Evolutionary conservation across 1,140 invertebrate species (phyloP), one percentile per base, ranked within the genome.

Genomic region (Trichogramma pretiosum): DNA sequence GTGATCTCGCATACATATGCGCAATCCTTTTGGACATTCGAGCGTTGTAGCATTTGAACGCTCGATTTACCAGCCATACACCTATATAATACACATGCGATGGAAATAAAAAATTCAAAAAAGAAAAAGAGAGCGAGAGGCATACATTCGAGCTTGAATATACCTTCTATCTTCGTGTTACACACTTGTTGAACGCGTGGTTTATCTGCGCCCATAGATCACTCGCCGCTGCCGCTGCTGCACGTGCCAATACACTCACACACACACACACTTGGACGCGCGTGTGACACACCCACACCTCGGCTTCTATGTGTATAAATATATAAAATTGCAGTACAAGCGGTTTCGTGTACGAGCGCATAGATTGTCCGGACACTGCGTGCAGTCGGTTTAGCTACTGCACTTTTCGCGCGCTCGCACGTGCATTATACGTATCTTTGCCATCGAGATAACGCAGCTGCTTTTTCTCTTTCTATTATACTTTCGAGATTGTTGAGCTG

Each of bases 141-240:
- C 51, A 24, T 33, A 3, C 13, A 23, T 17, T 39, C 30, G 39
- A 23, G 33, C 26, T 38, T 22, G 33, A 43, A 22, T 22, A 19
- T 14, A 13, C 13, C 14, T n/a, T 58, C 56, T 64, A 64, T 64
- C 62, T 62, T 49, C 57, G 48, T n/a, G n/a, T 62, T 60, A 61
- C 63, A 68, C 67, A 71, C 68, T 71, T 70, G 68, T 71, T 71
- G 67, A 70, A 62, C 67, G 65, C 63, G 60, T 67, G 62, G 65
- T 66, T 68, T 70, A 69, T 69, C 66, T 68, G 65, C 48, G 60
- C 57, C 60, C 59, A 68, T 69, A 68, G 65, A 71, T 71, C 67
- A 71, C 57, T 58, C 59, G 57, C 16, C 23, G 4, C 34, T 28
- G 24, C 40, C 32, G 34, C 43, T 47, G 19, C 32, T 39, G 26